Percentiles rank a stretch among this genome's conserved stretches.
Evolutionary conservation across 2,113 vertebrate species (phyloP).

Genomic region (Merops nubicus): DNA sequence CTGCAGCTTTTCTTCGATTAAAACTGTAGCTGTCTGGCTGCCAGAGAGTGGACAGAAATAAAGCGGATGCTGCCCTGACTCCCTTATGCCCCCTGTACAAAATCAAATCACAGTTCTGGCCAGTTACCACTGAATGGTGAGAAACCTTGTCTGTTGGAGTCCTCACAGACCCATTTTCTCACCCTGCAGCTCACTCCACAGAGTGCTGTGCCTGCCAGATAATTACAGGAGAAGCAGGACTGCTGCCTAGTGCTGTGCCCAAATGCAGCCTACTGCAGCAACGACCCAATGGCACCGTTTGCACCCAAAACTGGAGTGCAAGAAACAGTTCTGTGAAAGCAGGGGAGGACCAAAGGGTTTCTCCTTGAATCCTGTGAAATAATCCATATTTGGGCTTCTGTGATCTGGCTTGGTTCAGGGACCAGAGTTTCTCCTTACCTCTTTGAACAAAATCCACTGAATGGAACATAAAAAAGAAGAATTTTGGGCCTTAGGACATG

Average conservation of each 20-base stretch:
- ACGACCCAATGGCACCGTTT: accelerated
- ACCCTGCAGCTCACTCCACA: background rate
- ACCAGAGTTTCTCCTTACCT: background rate
- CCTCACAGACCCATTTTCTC: background rate
- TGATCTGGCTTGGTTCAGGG: background rate
- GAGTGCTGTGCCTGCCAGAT: accelerated
- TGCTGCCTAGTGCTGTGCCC: accelerated
- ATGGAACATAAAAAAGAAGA: background rate
- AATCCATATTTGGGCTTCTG: accelerated
- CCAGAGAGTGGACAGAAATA: background rate
- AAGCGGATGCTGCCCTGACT: background rate
- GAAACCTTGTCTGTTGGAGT: background rate
- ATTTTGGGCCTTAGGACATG: background rate
- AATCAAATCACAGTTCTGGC: slow-evolving; percentile 10
- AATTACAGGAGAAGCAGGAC: background rate
- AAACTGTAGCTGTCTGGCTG: background rate
- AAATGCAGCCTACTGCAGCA: background rate
- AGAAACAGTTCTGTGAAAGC: background rate
- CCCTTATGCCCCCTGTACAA: background rate
- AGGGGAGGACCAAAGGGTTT: background rate
- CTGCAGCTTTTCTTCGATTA: background rate
- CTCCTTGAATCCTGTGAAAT: background rate
- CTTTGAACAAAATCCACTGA: background rate
- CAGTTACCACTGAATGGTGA: background rate
- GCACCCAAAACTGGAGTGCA: background rate